Base-by-base conservation (phyloP, 2,888 invertebrate species). In the Parnassius orleans region DNA sequence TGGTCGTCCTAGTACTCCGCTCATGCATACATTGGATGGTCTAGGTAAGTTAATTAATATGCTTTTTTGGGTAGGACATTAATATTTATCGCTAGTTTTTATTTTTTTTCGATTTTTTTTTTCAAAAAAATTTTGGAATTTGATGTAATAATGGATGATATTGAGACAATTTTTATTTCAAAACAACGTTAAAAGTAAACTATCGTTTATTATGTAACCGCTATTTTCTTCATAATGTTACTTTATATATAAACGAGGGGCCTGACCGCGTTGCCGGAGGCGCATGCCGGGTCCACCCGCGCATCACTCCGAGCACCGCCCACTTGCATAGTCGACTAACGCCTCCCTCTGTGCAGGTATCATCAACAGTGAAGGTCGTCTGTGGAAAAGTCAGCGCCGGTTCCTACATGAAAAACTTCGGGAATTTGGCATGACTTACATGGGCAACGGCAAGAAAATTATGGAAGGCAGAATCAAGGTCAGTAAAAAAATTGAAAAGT, bases 371-470 rank as follows among this genome's bases (percentile, higher is more conserved):
- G 96, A 96, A 71, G 98, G 98, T 66, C 94, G 95, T 70, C 90
- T 98, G 74, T 98, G 98, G 98, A 97, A 97, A 84, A 96, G 95
- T 75, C 97, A 98, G 81, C 93, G 98, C 64, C 94, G 95, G 69
- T 98, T 98, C 87, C 92, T 98, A 58, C 97, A 97, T 80, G 96
- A 96, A 72, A 95, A 96, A 72, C 92, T 98, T 2, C 93, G 97
- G 19, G 94, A 95, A 72, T 96, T 98, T 75, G 98, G 98, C 59
- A 97, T 98, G 95, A 96, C 97, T 63, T 95, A 95, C 83, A 93
- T 96, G 87, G 96, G 96, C 58, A 93, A 94, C 69, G 95, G 96
- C 69, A 95, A 95, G 82, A 94, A 95, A 76, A 93, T 95, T 74
- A 95, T 98, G 95, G 97, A 97, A 84, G 93, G 93, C 65, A 93